phyloP scores from a whole-genome alignment of 30 jellyfish, hydroid and myxozoan species.

The Hydractinia symbiolongicarpus region DNA sequence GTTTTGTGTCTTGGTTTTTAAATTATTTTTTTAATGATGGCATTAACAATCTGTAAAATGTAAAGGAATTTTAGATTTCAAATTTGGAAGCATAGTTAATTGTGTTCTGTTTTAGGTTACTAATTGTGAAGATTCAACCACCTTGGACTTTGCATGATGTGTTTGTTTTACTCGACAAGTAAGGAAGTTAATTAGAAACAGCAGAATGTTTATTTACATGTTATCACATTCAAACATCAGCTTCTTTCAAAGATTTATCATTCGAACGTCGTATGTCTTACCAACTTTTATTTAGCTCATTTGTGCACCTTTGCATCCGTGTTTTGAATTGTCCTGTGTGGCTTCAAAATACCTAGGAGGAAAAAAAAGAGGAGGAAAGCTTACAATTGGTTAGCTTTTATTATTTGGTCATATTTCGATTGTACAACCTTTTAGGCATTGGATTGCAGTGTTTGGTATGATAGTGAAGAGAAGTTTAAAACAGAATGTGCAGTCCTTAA shows the following conservation, averaged over 20 bases:
- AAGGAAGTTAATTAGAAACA: constrained; percentile 3
- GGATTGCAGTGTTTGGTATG: constrained; percentile 95
- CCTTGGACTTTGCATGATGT: constrained; percentile 92
- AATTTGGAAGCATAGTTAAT: too few species aligned
- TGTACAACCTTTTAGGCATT: constrained; percentile 48
- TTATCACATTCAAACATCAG: too few species aligned
- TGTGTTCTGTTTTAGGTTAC: constrained; percentile 42
- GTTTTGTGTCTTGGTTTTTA: neutral
- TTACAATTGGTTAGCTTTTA: too few species aligned
- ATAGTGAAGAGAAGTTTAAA: constrained; percentile 37
- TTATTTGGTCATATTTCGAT: too few species aligned
- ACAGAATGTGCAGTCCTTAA: constrained; percentile 28
- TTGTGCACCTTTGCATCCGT: neutral
- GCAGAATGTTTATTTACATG: neutral
- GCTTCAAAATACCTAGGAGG: too few species aligned
- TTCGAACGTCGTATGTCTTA: neutral
- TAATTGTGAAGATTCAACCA: constrained; percentile 79
- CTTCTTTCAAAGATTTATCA: neutral
- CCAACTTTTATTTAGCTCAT: neutral
- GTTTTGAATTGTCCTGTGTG: too few species aligned
- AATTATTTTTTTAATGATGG: neutral
- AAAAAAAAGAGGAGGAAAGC: too few species aligned
- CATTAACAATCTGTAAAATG: neutral
- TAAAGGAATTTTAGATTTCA: neutral
- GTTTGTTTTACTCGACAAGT: constrained; percentile 68